Evolutionary conservation across 2,888 invertebrate species (phyloP), one percentile per base, ranked within the genome.

Genomic region (Hypomecis atomaria): DNA sequence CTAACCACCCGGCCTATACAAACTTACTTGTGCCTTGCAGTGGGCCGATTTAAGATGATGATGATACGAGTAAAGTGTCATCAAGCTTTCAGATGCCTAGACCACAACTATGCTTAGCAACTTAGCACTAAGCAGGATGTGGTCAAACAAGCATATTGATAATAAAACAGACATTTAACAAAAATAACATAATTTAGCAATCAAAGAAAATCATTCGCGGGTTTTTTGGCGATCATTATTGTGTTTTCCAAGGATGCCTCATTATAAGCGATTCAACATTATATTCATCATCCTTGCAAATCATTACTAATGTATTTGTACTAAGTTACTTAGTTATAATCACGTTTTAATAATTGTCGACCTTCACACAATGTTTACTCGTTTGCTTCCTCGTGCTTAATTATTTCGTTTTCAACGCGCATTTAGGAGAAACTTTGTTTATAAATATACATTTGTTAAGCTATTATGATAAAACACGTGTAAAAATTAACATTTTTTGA

Each of bases 191-290:
- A 52, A 40, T 40, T 33, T 40, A 40, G 40, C 52, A 52, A 52
- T 52, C n/a, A 52, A 52, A 52, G 52, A 52, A 52, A 52, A 52
- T 42, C 40, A 52, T 52, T 52, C 40, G 23, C 13, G 23, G 33
- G 13, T 52, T 59, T 59, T 50, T 44, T 44, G 11, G 8, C 59
- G 37, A 53, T 60, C 40, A 53, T 60, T 53, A 47, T 60, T 45
- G 48, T 63, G 59, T 56, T 56, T 56, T 55, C 40, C 36, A 40
- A 52, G 44, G 45, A 45, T 45, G 37, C 11, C 37, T 55, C 45
- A 45, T 55, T 55, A 45, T 37, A 55, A 45, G 6, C 37, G 55
- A 55, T 55, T 55, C 45, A 45, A 40, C 52, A 52, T 52, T 33
- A 33, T 40, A 33, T 33, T 50, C 36, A 45, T 55, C 23, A 55